Conservation (phyloP, 2,888 invertebrate genomes). For the Platypus cylindrus region DNA sequence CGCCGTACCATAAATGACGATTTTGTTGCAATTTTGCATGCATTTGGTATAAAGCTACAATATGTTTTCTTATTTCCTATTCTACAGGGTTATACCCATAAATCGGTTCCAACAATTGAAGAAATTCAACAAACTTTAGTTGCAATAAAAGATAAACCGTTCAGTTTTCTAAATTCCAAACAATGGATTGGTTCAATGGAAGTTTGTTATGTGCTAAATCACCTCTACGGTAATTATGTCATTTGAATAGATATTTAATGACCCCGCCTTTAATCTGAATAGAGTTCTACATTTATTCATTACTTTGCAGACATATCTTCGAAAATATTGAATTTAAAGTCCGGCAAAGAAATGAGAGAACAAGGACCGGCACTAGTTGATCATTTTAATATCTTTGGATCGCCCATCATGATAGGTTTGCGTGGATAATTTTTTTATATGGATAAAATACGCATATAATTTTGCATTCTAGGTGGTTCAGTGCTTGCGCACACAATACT, state of each 20-base stretch:
- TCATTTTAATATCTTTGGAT: constrained; percentile 88
- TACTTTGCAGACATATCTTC: constrained; percentile 45
- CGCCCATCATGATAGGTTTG: constrained; percentile 99
- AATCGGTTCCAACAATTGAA: constrained; percentile 63
- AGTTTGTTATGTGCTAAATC: constrained; percentile 83
- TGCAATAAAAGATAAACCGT: constrained; percentile 84
- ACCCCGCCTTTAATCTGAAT: not conserved
- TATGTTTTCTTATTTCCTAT: too few relatives aligned
- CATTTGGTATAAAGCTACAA: too few relatives aligned
- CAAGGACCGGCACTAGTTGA: constrained; percentile 71
- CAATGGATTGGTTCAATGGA: constrained; percentile 99
- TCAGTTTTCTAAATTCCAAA: constrained; percentile 74
- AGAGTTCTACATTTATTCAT: not conserved
- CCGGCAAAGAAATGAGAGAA: constrained; percentile 68
- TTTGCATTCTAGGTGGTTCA: constrained; percentile 63
- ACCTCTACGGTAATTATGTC: constrained; percentile 40
- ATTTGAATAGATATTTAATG: not conserved
- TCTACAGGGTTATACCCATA: constrained; percentile 56
- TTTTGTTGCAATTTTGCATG: too few relatives aligned
- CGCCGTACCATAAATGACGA: too few relatives aligned
- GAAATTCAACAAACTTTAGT: constrained; percentile 92
- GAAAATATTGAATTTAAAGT: constrained; percentile 73
- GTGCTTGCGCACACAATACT: constrained; percentile 96
- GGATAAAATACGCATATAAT: constrained; percentile 2
- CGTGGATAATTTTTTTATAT: constrained; percentile 27